Percentiles rank a stretch among this genome's conserved stretches.
These are phyloP conservation scores for Parthenolecanium corni DNA, from an alignment of 2,888 invertebrate species.

Conservation along the genomic window DNA sequence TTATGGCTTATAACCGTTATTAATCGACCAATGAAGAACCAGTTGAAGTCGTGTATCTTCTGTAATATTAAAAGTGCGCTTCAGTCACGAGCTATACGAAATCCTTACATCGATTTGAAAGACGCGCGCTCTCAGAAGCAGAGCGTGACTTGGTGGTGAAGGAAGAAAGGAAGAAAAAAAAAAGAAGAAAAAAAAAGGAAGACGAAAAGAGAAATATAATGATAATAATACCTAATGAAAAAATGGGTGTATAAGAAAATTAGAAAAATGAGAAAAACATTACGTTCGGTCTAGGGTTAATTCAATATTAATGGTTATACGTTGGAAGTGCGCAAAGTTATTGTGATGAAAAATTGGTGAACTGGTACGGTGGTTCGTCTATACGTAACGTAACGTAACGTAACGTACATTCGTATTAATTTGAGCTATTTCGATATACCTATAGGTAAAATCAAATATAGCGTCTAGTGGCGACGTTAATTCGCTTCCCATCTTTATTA, in stretches of 20 bases:
- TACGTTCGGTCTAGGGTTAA: conserved; percentile 1
- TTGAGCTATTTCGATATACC: too few relatives aligned
- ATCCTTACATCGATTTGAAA: background rate
- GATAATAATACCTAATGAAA: too few relatives aligned
- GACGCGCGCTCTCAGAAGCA: conserved; percentile 12
- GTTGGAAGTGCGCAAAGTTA: background rate
- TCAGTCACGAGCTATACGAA: conserved; percentile 23
- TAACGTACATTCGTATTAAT: too few relatives aligned
- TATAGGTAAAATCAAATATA: too few relatives aligned
- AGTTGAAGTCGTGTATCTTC: conserved; percentile 24
- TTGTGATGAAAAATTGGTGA: conserved; percentile 3
- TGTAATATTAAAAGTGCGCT: conserved; percentile 17
- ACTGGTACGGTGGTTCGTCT: too few relatives aligned
- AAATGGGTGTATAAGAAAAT: too few relatives aligned
- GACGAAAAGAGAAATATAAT: too few relatives aligned
- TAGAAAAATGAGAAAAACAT: conserved; percentile 21
- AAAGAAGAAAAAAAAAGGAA: background rate
- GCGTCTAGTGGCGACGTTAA: too few relatives aligned
- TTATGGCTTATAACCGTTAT: conserved; percentile 22
- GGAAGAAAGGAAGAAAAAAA: background rate
- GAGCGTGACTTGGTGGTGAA: conserved; percentile 15
- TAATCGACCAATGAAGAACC: conserved; percentile 27
- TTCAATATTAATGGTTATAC: conserved; percentile 7
- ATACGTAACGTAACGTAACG: too few relatives aligned
- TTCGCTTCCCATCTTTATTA: too few relatives aligned